phyloP scores from a whole-genome alignment of 2,888 invertebrate genomes.

The Xanthia togata region DNA sequence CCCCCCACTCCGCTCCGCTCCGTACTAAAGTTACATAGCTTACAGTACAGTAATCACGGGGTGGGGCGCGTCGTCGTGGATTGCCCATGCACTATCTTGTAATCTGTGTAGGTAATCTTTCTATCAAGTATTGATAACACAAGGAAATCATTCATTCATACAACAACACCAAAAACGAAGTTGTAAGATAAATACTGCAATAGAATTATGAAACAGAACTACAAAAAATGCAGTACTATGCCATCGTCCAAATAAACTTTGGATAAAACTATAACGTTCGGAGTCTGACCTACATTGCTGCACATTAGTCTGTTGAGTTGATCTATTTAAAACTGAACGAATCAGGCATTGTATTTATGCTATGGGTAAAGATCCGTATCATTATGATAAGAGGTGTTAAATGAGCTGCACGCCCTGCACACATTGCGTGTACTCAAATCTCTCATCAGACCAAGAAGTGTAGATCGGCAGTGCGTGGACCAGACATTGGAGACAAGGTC shows the following conservation, averaged over 20 bases:
- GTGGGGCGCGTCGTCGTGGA: no score
- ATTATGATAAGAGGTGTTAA: constrained; percentile 10
- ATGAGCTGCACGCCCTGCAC: background rate
- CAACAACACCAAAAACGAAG: constrained; percentile 1
- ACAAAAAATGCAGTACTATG: constrained; percentile 25
- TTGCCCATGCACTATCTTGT: no score
- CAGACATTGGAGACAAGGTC: background rate
- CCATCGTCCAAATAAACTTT: constrained; percentile 49
- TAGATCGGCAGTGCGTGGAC: background rate
- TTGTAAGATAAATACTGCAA: background rate
- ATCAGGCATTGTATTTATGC: constrained; percentile 49
- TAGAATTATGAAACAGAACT: constrained; percentile 16
- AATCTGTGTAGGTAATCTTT: constrained; percentile 28
- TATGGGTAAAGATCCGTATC: constrained; percentile 21
- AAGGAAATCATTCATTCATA: constrained; percentile 42
- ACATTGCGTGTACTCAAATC: constrained; percentile 26
- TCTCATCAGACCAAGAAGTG: constrained; percentile 22
- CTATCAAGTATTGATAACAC: constrained; percentile 32
- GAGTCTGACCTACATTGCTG: constrained; percentile 57
- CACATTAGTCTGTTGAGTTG: constrained; percentile 32
- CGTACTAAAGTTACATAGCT: no score
- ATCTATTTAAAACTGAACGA: constrained; percentile 55
- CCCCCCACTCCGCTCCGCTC: no score
- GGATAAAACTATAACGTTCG: constrained; percentile 48
- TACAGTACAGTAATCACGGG: no score